Conservation (phyloP, 53 echinoderm and acorn worm genomes). For the Stichopus horrens region DNA sequence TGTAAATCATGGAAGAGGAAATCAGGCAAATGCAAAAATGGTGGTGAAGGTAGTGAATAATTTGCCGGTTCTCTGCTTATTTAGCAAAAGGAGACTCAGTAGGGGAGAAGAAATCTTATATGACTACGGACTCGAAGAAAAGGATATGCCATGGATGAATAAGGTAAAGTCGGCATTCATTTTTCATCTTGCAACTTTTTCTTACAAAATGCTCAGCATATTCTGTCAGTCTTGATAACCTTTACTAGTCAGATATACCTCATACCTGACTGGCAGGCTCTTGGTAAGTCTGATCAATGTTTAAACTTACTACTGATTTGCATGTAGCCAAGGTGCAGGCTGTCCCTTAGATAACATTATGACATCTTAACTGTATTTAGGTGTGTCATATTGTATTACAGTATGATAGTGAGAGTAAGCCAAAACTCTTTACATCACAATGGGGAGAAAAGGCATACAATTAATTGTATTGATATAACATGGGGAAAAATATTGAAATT, state of each 20-base stretch:
- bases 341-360: not conserved
- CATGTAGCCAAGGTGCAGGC: too few relatives aligned
- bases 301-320: too few relatives aligned
- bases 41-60: not conserved
- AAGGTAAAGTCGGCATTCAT: not conserved
- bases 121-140: not conserved
- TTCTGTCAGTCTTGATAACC: too few relatives aligned
- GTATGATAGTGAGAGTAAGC: not conserved
- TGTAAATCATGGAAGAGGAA: not conserved
- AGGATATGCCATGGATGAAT: conserved; percentile 20
- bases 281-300: too few relatives aligned
- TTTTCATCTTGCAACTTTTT: too few relatives aligned
- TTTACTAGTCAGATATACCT: too few relatives aligned
- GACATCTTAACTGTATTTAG: not conserved
- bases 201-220: too few relatives aligned
- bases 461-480: not conserved
- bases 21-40: not conserved
- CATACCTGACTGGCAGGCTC: too few relatives aligned
- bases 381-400: not conserved
- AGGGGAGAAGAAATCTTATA: conserved; percentile 7
- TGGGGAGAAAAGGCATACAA: not conserved
- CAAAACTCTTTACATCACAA: not conserved
- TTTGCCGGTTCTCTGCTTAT: conserved; percentile 20
- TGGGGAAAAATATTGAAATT: not conserved
- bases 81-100: not conserved